phyloP scores from a whole-genome alignment of 2,888 invertebrate species.

The Hyppa rectilinea region DNA sequence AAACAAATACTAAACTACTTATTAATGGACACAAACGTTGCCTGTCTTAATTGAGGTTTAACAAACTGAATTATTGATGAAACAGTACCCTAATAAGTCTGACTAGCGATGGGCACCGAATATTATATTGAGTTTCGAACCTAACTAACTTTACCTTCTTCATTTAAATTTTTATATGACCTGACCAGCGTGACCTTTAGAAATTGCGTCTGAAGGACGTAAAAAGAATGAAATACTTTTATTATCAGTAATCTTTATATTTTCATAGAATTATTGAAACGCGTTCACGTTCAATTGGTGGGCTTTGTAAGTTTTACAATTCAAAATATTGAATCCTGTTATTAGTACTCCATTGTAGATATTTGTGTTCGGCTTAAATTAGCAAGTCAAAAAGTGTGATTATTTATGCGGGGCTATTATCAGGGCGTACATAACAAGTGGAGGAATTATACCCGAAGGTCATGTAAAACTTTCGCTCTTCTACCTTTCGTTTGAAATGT shows the following conservation, averaged over 20 bases:
- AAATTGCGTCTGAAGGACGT: slow-evolving; percentile 47
- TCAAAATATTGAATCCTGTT: slow-evolving; percentile 51
- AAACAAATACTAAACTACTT: slow-evolving; percentile 36
- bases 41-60: slow-evolving; percentile 48
- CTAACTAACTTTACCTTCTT: slow-evolving; percentile 34
- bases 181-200: slow-evolving; percentile 35
- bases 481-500: slow-evolving; percentile 22
- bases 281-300: slow-evolving; percentile 35
- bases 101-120: slow-evolving; percentile 23
- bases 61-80: slow-evolving; percentile 53
- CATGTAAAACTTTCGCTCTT: slow-evolving; percentile 41
- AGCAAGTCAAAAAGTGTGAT: slow-evolving; percentile 58
- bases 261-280: slow-evolving; percentile 50
- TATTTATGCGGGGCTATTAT: slow-evolving; percentile 53
- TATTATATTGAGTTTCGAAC: slow-evolving; percentile 38
- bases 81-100: slow-evolving; percentile 32
- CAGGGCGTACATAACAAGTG: slow-evolving; percentile 54
- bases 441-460: slow-evolving; percentile 47
- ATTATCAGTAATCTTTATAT: slow-evolving; percentile 30
- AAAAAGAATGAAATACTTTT: slow-evolving; percentile 40
- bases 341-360: slow-evolving; percentile 49
- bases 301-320: slow-evolving; percentile 47
- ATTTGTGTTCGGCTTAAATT: slow-evolving; percentile 58
- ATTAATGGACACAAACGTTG: slow-evolving; percentile 27
- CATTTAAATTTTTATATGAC: slow-evolving; percentile 42